These are phyloP conservation scores for Mnemiopsis leidyi DNA, from an alignment of 37 sponge, comb jelly and placozoan species.

Conservation along the genomic window DNA sequence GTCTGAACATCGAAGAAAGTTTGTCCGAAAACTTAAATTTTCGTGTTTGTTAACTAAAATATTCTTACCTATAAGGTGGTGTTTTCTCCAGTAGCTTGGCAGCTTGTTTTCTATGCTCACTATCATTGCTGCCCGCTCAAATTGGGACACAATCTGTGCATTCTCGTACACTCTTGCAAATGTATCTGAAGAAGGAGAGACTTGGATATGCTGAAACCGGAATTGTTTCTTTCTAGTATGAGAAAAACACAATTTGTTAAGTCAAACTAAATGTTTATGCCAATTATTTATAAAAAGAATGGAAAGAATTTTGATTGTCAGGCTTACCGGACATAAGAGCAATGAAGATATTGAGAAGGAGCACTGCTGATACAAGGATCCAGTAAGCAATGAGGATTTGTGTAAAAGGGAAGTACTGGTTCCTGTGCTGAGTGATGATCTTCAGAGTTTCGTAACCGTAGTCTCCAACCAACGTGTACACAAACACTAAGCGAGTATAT, in stretches of 20 bases:
- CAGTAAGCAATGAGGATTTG: constrained; percentile 49
- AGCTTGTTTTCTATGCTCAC: constrained; percentile 56
- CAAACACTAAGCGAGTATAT: constrained; percentile 45
- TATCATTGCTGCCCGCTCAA: constrained; percentile 59
- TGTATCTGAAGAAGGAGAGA: too few species aligned
- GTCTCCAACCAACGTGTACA: constrained; percentile 57
- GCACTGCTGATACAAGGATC: constrained; percentile 33
- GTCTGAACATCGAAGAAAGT: too few species aligned
- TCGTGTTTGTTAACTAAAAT: too few species aligned
- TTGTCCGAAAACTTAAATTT: too few species aligned
- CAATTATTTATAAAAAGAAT: too few species aligned
- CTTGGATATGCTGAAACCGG: too few species aligned
- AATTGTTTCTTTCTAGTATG: too few species aligned
- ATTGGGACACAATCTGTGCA: constrained; percentile 5
- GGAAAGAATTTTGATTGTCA: too few species aligned
- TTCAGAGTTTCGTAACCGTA: constrained; percentile 46
- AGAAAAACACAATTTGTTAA: too few species aligned
- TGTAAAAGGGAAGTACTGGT: constrained; percentile 36
- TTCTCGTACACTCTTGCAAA: constrained; percentile 63
- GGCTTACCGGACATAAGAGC: constrained; percentile 57
- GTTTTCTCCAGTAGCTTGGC: constrained; percentile 55
- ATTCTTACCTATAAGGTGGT: constrained; percentile 49
- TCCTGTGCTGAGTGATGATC: background rate
- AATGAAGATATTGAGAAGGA: constrained; percentile 58
- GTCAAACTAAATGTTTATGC: too few species aligned